Evolutionary conservation across 2,888 invertebrate genomes (phyloP).

Genomic region (Plagiodera versicolora): DNA sequence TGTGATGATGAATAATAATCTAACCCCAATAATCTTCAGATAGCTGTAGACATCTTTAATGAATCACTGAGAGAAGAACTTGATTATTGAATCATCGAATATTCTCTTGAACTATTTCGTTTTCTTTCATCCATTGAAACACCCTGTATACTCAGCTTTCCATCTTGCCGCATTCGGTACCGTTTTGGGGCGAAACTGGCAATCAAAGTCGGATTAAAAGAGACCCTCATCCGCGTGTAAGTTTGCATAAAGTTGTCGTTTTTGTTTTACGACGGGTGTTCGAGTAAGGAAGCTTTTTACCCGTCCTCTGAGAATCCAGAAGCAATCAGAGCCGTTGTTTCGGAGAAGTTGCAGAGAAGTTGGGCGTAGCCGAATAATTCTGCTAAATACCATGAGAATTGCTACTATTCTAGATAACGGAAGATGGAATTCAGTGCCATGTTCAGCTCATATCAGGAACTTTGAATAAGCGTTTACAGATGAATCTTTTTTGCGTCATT

Average conservation of each 20-base stretch:
- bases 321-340: slow-evolving; percentile 51
- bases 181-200: background rate
- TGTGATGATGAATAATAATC: no score
- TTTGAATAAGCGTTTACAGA: no score
- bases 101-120: no score
- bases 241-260: slow-evolving; percentile 44
- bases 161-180: background rate
- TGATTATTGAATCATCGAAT: no score
- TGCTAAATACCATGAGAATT: slow-evolving; percentile 50
- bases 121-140: no score
- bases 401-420: no score
- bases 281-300: slow-evolving; percentile 41
- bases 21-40: no score
- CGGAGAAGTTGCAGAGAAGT: slow-evolving; percentile 43
- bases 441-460: no score
- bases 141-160: background rate
- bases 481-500: no score
- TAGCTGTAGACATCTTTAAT: no score
- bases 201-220: slow-evolving; percentile 24
- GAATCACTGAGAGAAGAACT: no score
- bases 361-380: slow-evolving; percentile 44
- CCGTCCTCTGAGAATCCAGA: slow-evolving; percentile 42
- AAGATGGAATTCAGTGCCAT: no score
- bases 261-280: slow-evolving; percentile 41
- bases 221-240: slow-evolving; percentile 28